phyloP scores from a whole-genome alignment of 1,140 invertebrate species.

The Pseudoatta argentina region DNA sequence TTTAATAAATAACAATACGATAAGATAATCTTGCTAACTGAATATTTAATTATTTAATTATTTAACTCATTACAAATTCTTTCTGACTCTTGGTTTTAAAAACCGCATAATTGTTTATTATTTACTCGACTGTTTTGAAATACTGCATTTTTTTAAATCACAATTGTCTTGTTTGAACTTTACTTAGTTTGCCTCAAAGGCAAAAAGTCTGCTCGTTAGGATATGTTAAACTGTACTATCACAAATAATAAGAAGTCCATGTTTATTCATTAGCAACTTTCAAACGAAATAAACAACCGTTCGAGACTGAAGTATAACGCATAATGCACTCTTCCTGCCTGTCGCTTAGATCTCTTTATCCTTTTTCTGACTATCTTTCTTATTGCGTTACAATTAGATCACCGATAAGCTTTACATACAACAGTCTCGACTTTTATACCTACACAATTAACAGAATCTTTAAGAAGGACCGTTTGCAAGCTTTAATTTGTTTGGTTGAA shows the following conservation, averaged over 20 bases:
- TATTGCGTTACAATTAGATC: slow-evolving; percentile 65
- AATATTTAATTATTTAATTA: slow-evolving; percentile 34
- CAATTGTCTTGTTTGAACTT: neutral
- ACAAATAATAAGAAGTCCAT: slow-evolving; percentile 40
- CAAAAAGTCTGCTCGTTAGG: slow-evolving; percentile 24
- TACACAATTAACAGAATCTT: slow-evolving; percentile 80
- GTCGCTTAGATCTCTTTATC: slow-evolving; percentile 22
- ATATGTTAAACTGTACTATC: slow-evolving; percentile 37
- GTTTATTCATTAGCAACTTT: slow-evolving; percentile 47
- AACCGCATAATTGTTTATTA: neutral
- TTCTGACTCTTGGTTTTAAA: slow-evolving; percentile 17
- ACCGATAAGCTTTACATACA: neutral
- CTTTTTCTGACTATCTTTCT: neutral
- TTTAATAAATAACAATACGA: neutral
- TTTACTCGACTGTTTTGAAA: neutral
- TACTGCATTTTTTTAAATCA: neutral
- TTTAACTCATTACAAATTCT: neutral
- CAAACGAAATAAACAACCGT: slow-evolving; percentile 15
- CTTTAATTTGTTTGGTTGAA: slow-evolving; percentile 77
- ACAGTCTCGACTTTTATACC: neutral
- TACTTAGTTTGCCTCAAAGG: neutral
- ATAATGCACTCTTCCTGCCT: slow-evolving; percentile 36
- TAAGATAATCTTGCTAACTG: neutral
- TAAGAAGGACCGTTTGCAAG: slow-evolving; percentile 80
- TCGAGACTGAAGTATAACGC: slow-evolving; percentile 22